These are phyloP conservation scores for Tenrec ecaudatus DNA, from an alignment of 2,113 vertebrate genomes.

Conservation along the genomic window DNA sequence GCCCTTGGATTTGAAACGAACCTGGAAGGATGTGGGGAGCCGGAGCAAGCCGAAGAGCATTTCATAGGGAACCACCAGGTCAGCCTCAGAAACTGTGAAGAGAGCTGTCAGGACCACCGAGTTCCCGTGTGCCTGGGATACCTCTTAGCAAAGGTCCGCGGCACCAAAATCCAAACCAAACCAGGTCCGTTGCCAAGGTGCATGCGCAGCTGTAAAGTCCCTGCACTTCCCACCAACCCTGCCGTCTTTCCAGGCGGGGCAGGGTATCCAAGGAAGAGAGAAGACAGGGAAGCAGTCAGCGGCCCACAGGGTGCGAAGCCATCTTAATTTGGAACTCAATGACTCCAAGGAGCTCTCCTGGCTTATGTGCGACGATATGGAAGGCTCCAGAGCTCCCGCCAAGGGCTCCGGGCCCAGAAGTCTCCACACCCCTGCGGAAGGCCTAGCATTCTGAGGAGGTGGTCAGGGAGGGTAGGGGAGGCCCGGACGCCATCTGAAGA, in stretches of 20 bases:
- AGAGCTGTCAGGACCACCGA: background rate
- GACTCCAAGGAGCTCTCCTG: background rate
- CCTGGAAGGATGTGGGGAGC: background rate
- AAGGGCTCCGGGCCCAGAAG: background rate
- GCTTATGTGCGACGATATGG: background rate
- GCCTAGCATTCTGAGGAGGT: background rate
- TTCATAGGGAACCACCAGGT: background rate
- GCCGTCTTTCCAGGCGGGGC: background rate
- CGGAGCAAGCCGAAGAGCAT: background rate
- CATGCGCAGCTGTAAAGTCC: background rate
- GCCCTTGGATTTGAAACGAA: background rate
- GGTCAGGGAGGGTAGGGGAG: background rate
- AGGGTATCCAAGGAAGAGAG: rapidly evolving
- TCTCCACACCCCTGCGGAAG: background rate
- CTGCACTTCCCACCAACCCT: background rate
- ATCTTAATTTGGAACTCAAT: background rate
- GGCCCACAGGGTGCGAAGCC: background rate
- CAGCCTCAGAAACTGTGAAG: background rate
- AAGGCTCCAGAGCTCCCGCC: background rate
- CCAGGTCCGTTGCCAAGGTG: background rate
- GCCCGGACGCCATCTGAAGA: background rate
- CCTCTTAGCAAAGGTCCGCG: background rate
- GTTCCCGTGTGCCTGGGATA: rapidly evolving
- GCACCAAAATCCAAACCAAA: background rate
- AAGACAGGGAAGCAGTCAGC: rapidly evolving